phyloP scores from a whole-genome alignment of 1,140 invertebrate species.

The Reticulitermes speratus region DNA sequence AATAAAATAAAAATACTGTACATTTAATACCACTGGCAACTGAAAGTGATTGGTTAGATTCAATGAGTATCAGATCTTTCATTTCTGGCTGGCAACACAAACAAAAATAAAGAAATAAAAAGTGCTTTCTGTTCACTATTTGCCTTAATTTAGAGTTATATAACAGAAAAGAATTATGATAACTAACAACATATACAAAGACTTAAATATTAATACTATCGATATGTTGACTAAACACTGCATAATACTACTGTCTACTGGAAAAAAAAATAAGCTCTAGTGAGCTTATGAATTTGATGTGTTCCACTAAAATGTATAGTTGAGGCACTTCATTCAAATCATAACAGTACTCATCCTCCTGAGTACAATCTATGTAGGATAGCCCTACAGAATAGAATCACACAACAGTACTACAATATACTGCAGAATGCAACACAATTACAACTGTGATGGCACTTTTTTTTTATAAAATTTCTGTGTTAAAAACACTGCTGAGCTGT shows the following conservation, averaged over 20 bases:
- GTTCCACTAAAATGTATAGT: slow-evolving; percentile 13
- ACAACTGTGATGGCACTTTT: not conserved
- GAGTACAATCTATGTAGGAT: not conserved
- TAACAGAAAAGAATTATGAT: not conserved
- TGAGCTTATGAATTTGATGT: not conserved
- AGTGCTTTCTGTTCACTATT: not conserved
- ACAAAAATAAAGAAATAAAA: not conserved
- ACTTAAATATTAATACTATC: not conserved
- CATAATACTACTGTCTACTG: not conserved
- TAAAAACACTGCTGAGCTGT: no score
- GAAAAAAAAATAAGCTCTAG: not conserved
- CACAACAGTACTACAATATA: not conserved
- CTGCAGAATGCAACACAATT: not conserved
- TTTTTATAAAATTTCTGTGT: no score
- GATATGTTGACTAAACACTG: not conserved
- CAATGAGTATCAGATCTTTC: not conserved
- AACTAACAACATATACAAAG: not conserved
- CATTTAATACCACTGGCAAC: not conserved
- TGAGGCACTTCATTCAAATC: slow-evolving; percentile 11
- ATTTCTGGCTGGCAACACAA: not conserved
- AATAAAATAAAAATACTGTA: not conserved
- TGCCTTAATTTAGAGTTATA: not conserved
- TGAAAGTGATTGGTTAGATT: not conserved
- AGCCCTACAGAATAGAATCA: not conserved
- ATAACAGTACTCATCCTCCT: not conserved